Conservation (phyloP, 2,888 invertebrate species). For the Philopedon plagiatum region DNA sequence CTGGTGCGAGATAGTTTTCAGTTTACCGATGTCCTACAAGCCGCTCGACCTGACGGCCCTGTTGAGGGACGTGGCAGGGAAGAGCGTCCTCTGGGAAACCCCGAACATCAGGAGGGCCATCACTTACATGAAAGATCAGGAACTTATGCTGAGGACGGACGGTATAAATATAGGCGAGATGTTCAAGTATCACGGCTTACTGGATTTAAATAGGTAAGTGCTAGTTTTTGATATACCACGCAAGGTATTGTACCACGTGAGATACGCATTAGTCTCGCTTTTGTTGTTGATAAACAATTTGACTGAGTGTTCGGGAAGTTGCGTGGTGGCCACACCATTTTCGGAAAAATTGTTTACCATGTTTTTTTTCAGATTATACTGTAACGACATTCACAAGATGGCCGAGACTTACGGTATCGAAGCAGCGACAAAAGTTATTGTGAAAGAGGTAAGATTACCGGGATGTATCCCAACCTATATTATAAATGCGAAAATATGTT, state of each 20-base stretch:
- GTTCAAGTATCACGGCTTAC: conserved; percentile 83
- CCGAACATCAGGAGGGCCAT: conserved; percentile 88
- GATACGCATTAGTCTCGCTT: too few species aligned
- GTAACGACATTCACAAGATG: conserved; percentile 95
- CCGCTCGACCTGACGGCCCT: conserved; percentile 84
- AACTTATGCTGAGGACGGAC: conserved; percentile 88
- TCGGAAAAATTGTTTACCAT: too few species aligned
- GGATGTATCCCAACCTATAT: too few species aligned
- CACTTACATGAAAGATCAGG: conserved; percentile 78
- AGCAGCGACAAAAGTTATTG: conserved; percentile 91
- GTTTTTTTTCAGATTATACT: conserved; percentile 74
- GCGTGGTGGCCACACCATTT: not conserved
- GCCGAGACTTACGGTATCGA: conserved; percentile 95
- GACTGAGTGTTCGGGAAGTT: too few species aligned
- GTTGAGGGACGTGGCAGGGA: conserved; percentile 78
- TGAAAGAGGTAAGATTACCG: conserved; percentile 74
- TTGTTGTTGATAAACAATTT: too few species aligned
- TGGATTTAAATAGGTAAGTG: conserved; percentile 79
- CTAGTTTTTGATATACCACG: too few species aligned
- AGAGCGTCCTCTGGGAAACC: conserved; percentile 85
- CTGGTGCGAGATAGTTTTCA: conserved; percentile 90
- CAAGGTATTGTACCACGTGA: too few species aligned
- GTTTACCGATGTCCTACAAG: conserved; percentile 73
- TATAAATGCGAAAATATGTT: too few species aligned
- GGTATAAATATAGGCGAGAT: conserved; percentile 96